These are phyloP conservation scores for Gymnopithys bicolor DNA, from an alignment of 2,797 vertebrate genomes.

Conservation along the genomic window DNA sequence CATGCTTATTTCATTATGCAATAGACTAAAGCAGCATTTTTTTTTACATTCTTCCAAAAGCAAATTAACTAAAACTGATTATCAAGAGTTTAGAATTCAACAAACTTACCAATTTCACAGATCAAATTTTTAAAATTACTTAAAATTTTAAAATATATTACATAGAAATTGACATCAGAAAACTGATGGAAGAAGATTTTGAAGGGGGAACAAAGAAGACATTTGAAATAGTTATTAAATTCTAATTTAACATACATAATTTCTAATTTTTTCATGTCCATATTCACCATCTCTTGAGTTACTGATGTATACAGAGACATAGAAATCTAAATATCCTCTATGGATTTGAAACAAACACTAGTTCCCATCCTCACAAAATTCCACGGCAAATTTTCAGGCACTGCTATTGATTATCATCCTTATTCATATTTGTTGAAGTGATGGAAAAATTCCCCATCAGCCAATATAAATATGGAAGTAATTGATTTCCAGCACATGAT, in stretches of 20 bases:
- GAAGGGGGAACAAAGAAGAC: background rate
- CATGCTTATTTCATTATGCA: background rate
- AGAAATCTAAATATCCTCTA: background rate
- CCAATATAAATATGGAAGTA: background rate
- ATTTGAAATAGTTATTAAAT: background rate
- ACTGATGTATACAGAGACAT: background rate
- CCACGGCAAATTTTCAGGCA: background rate
- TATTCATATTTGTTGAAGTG: background rate
- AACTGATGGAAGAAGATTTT: background rate
- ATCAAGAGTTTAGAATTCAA: background rate
- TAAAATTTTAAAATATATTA: background rate
- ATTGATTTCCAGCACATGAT: background rate
- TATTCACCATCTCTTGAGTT: background rate
- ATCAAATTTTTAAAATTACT: background rate
- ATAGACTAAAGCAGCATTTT: background rate
- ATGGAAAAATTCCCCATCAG: background rate
- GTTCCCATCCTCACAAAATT: background rate
- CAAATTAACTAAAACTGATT: background rate
- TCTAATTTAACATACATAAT: background rate
- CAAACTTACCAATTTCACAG: background rate
- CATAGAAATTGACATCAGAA: background rate
- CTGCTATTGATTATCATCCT: background rate
- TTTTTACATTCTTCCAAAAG: background rate
- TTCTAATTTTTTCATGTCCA: background rate
- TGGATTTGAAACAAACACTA: background rate